phyloP scores from a whole-genome alignment of 2,113 vertebrate genomes.

The Petromus typicus region DNA sequence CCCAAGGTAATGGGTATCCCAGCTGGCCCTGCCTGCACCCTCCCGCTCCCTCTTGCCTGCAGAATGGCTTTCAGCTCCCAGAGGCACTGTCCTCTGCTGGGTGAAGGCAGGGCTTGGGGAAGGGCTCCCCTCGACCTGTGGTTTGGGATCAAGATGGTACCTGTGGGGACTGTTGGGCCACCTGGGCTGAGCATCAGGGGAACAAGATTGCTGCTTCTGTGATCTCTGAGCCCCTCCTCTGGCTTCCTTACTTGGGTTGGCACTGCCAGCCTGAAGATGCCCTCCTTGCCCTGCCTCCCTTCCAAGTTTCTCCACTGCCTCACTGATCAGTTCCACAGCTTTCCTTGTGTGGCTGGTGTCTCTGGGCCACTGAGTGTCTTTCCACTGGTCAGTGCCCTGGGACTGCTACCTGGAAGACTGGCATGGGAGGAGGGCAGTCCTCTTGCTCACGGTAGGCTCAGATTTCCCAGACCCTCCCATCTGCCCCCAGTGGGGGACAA shows the following conservation, averaged over 20 bases:
- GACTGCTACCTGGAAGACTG: background rate
- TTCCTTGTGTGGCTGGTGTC: background rate
- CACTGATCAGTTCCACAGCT: background rate
- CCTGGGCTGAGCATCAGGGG: background rate
- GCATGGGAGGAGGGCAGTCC: background rate
- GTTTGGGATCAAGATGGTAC: background rate
- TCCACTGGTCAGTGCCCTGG: background rate
- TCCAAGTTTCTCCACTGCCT: background rate
- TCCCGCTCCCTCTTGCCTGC: background rate
- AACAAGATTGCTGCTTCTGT: fast-evolving
- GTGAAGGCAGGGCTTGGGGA: background rate
- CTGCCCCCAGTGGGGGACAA: background rate
- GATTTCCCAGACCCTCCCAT: background rate
- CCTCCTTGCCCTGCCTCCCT: background rate
- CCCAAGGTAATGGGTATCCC: slow-evolving; percentile 91
- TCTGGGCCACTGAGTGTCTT: background rate
- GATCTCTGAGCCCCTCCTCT: background rate
- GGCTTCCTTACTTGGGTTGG: background rate
- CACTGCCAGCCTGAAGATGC: background rate
- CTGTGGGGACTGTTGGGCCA: background rate
- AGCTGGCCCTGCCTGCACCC: background rate
- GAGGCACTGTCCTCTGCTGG: background rate
- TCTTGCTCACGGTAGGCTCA: background rate
- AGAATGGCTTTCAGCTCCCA: background rate
- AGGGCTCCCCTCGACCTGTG: background rate